Evolutionary conservation across 2,113 vertebrate genomes (phyloP).

Genomic region (Rhinoptilus africanus): DNA sequence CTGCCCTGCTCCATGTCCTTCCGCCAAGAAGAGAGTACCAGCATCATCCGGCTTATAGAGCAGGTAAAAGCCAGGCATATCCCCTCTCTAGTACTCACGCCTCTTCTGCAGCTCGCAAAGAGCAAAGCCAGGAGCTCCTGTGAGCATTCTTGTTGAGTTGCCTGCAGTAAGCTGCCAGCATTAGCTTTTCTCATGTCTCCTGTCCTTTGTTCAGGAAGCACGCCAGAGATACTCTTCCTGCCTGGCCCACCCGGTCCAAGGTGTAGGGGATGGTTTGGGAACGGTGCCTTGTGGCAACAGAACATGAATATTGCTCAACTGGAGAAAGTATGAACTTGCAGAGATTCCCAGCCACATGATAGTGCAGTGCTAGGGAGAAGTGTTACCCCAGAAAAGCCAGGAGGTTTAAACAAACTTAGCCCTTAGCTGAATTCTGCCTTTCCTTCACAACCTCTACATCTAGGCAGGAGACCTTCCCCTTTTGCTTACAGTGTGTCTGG

Average conservation of each 20-base stretch:
- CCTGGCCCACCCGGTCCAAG: background rate
- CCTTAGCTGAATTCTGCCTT: background rate
- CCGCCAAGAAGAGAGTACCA: conserved; percentile 94
- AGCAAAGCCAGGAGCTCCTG: background rate
- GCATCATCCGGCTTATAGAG: conserved; percentile 95
- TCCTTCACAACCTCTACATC: background rate
- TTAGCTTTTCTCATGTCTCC: background rate
- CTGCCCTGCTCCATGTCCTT: conserved; percentile 93
- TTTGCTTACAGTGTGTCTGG: background rate
- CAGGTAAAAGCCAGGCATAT: conserved; percentile 76
- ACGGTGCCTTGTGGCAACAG: background rate
- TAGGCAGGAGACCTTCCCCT: background rate
- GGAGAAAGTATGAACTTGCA: background rate
- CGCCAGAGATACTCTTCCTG: background rate
- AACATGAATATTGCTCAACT: background rate
- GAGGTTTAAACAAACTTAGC: background rate
- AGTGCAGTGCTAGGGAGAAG: background rate
- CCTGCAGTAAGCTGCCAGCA: background rate
- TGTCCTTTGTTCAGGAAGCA: background rate
- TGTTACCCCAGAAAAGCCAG: background rate
- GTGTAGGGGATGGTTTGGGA: background rate
- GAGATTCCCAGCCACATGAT: background rate
- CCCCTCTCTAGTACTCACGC: background rate
- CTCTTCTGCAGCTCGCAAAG: background rate
- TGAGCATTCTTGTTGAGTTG: background rate